Evolutionary conservation across 2,113 vertebrate genomes (phyloP).

Genomic region (Bos javanicus): DNA sequence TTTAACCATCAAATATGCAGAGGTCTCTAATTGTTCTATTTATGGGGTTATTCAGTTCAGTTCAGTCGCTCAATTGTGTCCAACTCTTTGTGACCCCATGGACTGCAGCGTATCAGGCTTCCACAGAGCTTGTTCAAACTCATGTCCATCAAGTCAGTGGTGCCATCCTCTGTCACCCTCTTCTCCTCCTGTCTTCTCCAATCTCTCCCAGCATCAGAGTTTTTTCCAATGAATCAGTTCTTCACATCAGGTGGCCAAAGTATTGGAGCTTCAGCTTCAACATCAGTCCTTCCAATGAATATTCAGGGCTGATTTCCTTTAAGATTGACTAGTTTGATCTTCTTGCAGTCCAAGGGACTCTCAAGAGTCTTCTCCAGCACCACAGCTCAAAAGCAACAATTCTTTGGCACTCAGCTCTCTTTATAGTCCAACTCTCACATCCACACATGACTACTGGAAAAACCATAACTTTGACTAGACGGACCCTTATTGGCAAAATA

Average conservation of each 20-base stretch:
- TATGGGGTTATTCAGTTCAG: background rate
- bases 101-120: background rate
- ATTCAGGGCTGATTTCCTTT: background rate
- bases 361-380: background rate
- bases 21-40: background rate
- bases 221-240: background rate
- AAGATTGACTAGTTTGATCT: background rate
- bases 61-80: accelerated
- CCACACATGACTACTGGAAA: background rate
- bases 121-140: background rate
- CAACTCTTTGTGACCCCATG: background rate
- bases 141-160: background rate
- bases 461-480: background rate
- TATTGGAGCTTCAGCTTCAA: background rate
- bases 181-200: background rate
- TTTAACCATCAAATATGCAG: background rate
- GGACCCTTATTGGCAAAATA: background rate
- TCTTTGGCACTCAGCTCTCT: background rate
- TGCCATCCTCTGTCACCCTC: background rate
- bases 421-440: background rate
- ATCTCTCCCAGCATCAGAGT: background rate
- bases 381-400: background rate
- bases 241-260: background rate
- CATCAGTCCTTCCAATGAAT: background rate
- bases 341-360: background rate